Percentiles rank a stretch among this genome's conserved stretches.
phyloP scores from a whole-genome alignment of 2,797 vertebrate genomes.

The Heteromormyrus szaboi region DNA sequence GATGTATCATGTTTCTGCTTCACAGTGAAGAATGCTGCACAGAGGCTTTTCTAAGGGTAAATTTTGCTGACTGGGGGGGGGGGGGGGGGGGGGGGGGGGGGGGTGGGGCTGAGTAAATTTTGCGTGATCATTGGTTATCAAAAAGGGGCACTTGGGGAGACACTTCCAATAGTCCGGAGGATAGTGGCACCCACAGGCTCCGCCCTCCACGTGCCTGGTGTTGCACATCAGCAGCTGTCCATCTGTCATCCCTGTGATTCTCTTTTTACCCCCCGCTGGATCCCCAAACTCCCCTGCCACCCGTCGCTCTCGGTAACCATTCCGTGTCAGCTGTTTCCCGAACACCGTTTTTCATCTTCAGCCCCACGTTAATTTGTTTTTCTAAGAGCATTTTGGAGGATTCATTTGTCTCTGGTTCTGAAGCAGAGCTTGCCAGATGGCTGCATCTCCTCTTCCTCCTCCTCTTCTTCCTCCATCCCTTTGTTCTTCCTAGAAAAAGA shows the following conservation, averaged over 20 bases:
- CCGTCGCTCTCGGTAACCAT: neutral
- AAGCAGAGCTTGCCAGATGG: conserved; percentile 50
- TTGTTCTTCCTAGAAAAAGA: conserved; percentile 17
- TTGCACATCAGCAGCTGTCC: neutral
- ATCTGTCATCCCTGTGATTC: neutral
- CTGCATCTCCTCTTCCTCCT: neutral
- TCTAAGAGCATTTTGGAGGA: conserved; percentile 66
- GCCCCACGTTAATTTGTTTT: conserved; percentile 37
- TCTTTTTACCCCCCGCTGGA: neutral
- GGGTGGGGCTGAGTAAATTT: neutral
- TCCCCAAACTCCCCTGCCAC: neutral
- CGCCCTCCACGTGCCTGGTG: neutral
- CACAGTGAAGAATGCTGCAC: neutral
- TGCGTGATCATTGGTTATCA: neutral
- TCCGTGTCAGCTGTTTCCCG: neutral
- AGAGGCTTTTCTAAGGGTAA: neutral
- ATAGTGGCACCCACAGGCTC: neutral
- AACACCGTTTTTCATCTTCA: neutral
- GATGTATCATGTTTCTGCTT: neutral
- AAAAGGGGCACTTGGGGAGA: neutral
- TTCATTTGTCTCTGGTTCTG: conserved; percentile 61
- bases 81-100: neutral
- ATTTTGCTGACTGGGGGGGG: neutral
- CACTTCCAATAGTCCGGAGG: neutral
- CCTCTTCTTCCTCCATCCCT: conserved; percentile 12